Percentiles rank a stretch among this genome's conserved stretches.
Evolutionary conservation across 2,888 invertebrate genomes (phyloP).

Genomic region (Diaphora mendica): DNA sequence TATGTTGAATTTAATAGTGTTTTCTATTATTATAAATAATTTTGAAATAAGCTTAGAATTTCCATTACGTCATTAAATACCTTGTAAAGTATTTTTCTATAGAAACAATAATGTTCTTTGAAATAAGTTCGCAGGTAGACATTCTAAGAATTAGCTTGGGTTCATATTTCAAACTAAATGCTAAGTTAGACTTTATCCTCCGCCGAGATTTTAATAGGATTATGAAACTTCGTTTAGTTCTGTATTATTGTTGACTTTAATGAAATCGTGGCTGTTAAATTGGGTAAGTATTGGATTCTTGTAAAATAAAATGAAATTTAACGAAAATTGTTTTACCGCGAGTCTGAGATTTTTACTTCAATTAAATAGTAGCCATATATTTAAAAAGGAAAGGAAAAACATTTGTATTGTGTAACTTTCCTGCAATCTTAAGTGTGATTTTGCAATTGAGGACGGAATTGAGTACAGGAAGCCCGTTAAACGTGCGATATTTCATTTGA

Average conservation of each 20-base stretch:
- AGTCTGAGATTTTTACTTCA: too few relatives aligned
- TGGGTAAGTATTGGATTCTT: background rate
- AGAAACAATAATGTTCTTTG: conserved; percentile 46
- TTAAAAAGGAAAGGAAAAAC: too few relatives aligned
- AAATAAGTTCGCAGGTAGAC: conserved; percentile 43
- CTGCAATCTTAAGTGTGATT: too few relatives aligned
- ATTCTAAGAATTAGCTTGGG: conserved; percentile 37
- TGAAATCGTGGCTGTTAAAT: background rate
- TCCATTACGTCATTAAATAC: background rate
- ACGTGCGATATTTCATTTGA: too few relatives aligned
- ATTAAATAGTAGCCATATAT: too few relatives aligned
- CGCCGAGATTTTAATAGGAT: background rate
- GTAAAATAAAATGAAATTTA: background rate
- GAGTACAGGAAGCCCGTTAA: too few relatives aligned
- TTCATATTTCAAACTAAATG: conserved; percentile 38
- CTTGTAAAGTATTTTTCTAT: conserved; percentile 36
- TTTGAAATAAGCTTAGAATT: background rate
- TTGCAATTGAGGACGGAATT: too few relatives aligned
- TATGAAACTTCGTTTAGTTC: background rate
- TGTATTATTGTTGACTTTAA: background rate
- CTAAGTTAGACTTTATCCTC: conserved; percentile 2
- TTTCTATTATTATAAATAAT: background rate
- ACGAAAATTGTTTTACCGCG: too few relatives aligned
- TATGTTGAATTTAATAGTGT: background rate
- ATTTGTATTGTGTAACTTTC: too few relatives aligned